Evolutionary conservation across 2,888 invertebrate genomes (phyloP), one percentile per base, ranked within the genome.

Genomic region (Ophion slaviceki): DNA sequence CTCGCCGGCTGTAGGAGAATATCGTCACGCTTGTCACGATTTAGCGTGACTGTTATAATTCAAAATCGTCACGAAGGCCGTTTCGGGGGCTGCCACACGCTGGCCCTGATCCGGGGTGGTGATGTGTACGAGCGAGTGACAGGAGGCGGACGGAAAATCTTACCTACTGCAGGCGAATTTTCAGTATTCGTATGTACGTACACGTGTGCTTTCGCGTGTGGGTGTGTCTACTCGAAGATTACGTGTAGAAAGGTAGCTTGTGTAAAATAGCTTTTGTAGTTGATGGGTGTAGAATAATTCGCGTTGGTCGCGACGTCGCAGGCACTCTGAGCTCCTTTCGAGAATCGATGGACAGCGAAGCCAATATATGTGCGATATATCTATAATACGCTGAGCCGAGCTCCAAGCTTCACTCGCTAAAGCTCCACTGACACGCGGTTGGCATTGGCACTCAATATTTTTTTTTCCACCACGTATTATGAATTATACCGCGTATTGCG

Each of bases 291-390:
- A 71, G 61, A 70, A 68, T 77, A 71, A 82, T 61, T 79, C 82
- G 79, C 28, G 66, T 71, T 70, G 75, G 75, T 79, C 79, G 79
- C 82, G 85, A 85, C 79, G 59, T 85, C 82, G 79, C 79, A 79
- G 75, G 59, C 82, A 74, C 71, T 71, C 62, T 45, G 79, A 71
- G 76, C 75, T 79, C 28, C 82, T 85, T 79, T 47, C 71, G 61
- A 64, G 82, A 82, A 85, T 85, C 85, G 75, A 85, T 82, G 85
- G 76, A 84, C 71, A 71, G 76, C 32, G 32, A 72, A 75, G 59
- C 64, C 40, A 74, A 67, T 70, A 62, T 75, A 79, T 70, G 53
- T 8, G 40, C 67, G n/a, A 64, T 80, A 79, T 74, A 83, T 47
- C 59, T 83, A 68, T 74, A 75, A 72, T 59, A 32, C 53, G 57